Evolutionary conservation across 2,888 invertebrate genomes (phyloP).

Genomic region (Pharmacophagus antenor): DNA sequence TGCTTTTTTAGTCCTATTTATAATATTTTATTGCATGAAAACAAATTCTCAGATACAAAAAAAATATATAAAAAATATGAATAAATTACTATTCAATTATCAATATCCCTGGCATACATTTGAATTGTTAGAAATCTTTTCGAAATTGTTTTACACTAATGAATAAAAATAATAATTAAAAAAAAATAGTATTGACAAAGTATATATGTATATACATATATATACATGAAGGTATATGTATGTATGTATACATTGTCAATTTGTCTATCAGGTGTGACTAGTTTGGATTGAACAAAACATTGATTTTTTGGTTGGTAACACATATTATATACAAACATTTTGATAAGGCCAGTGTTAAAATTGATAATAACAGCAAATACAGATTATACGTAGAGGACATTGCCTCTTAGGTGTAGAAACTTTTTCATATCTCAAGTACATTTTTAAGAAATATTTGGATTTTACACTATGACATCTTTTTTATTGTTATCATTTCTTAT

Average conservation of each 20-base stretch:
- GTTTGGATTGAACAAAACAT: not conserved
- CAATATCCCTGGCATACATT: too few relatives aligned
- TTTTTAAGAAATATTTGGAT: not conserved
- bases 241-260: too few relatives aligned
- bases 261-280: not conserved
- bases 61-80: too few relatives aligned
- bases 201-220: too few relatives aligned
- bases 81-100: too few relatives aligned
- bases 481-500: not conserved
- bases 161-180: too few relatives aligned
- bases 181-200: too few relatives aligned
- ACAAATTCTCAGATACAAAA: too few relatives aligned
- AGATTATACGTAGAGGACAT: conserved; percentile 22
- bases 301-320: conserved; percentile 17
- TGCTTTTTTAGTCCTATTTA: not conserved
- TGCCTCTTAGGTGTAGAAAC: conserved; percentile 14
- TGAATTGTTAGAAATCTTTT: too few relatives aligned
- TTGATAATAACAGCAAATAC: conserved; percentile 19
- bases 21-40: too few relatives aligned
- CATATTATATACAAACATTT: conserved; percentile 5
- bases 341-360: conserved; percentile 15
- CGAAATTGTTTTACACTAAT: too few relatives aligned
- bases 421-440: conserved; percentile 9
- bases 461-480: not conserved
- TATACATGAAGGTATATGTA: too few relatives aligned